phyloP scores from a whole-genome alignment of 2,797 vertebrate species.

The Sparidentex hasta region DNA sequence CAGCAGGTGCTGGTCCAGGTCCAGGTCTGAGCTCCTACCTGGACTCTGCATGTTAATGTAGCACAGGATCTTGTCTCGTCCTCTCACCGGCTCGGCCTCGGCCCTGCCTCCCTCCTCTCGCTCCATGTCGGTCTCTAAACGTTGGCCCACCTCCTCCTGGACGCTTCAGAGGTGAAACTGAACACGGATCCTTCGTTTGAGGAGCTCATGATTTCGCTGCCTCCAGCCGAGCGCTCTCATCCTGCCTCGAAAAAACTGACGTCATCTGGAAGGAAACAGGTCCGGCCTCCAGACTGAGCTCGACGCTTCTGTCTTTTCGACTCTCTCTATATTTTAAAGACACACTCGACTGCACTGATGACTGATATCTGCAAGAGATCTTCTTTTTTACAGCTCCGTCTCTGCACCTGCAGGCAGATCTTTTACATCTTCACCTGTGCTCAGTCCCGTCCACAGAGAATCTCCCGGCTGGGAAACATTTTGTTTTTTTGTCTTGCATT shows the following conservation, averaged over 20 bases:
- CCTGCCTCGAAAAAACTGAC: constrained; percentile 17
- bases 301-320: neutral
- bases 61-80: constrained; percentile 73
- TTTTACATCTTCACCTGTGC: neutral
- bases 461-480: neutral
- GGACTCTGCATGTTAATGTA: constrained; percentile 91
- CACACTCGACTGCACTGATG: neutral
- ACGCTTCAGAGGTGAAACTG: constrained; percentile 6
- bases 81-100: constrained; percentile 39
- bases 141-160: constrained; percentile 50
- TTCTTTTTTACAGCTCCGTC: neutral
- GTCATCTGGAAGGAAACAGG: constrained; percentile 5
- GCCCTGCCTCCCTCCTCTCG: constrained; percentile 46
- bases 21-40: constrained; percentile 81
- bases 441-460: neutral
- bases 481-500: too few species aligned
- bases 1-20: constrained; percentile 30
- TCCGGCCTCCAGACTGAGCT: neutral
- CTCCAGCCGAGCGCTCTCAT: neutral
- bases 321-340: neutral
- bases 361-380: neutral
- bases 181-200: neutral
- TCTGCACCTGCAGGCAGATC: constrained; percentile 2
- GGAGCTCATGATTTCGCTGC: constrained; percentile 31
- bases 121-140: constrained; percentile 51